Base-by-base conservation (phyloP, 2,113 vertebrate genomes). In the Setophaga kirtlandii region DNA sequence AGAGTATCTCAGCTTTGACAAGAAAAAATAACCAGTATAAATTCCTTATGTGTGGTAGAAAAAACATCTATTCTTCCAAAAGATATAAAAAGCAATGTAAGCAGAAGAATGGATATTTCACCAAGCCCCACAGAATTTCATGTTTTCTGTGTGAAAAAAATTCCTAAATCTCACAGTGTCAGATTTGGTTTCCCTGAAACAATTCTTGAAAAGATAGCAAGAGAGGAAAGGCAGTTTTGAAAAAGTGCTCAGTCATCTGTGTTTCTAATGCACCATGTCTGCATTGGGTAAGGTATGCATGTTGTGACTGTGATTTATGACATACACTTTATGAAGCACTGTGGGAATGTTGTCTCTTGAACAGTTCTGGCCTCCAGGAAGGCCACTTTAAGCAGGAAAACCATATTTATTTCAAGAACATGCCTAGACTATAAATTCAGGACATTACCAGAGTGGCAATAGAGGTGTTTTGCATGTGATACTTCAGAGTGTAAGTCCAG, bases 1-100 rank as follows among this genome's bases (percentile, higher is more conserved):
- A 67, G 37, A 53, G 22, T 47, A 63, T 76, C 44, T 88, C 53
- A 69, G 46, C 15, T 89, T 77, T 87, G 77, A 82, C 58, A 83
- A 67, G 65, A 91, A 91, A 92, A 70, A 12, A 20, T 50, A 76
- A 28, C 11, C 35, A 35, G 27, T 81, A 92, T 39, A 87, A 94
- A 89, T 82, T 86, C 27, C 33, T 86, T 68, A 52, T 0, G 0
- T 33, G 23, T 55, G 6, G 46, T 64, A 83, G 37, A 71, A 86
- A 92, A 92, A 89, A 21, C 25, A n/a, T 60, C 53, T 63, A 11
- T 52, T 92, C 19, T 71, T 74, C 37, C 23, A 62, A 58, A 87
- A 88, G 37, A 56, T 80, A 65, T 23, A 55, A 69, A 81, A 76
- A 68, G 3, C 10, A 39, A 89, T 39, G 25, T 63, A 65, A 83